Evolutionary conservation across 2,113 vertebrate species (phyloP).

Genomic region (Gavia stellata): DNA sequence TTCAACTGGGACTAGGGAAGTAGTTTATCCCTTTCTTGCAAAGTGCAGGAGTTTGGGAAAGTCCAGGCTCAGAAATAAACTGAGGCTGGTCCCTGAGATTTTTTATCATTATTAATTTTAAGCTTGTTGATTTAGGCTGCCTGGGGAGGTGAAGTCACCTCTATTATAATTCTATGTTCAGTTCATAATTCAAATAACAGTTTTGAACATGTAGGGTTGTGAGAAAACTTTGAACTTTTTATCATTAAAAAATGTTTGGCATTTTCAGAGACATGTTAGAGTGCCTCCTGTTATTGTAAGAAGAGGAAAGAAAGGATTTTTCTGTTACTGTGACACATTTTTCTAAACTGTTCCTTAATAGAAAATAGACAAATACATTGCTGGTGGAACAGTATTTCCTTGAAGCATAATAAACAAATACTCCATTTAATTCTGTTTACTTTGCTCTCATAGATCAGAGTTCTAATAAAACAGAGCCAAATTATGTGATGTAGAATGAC

Average conservation of each 20-base stretch:
- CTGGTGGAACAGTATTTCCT: background rate
- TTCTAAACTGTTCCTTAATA: background rate
- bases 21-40: background rate
- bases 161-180: background rate
- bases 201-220: slow-evolving; percentile 35
- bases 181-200: slow-evolving; percentile 10
- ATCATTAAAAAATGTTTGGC: slow-evolving; percentile 27
- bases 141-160: slow-evolving; percentile 26
- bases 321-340: background rate
- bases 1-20: background rate
- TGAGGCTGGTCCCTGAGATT: background rate
- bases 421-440: slow-evolving; percentile 13
- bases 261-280: slow-evolving; percentile 27
- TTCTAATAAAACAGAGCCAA: background rate
- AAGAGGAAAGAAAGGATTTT: background rate
- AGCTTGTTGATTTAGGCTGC: background rate
- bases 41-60: background rate
- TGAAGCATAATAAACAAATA: slow-evolving; percentile 39
- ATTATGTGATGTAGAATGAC: background rate
- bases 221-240: slow-evolving; percentile 61
- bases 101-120: background rate
- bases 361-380: background rate
- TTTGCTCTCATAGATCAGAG: slow-evolving; percentile 6
- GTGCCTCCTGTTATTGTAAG: background rate
- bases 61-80: background rate